A percentile compares a stretch with the other conserved stretches of the same genome.
Evolutionary conservation across 2,888 invertebrate genomes (phyloP).

Genomic region (Drosophila trichaetosa): DNA sequence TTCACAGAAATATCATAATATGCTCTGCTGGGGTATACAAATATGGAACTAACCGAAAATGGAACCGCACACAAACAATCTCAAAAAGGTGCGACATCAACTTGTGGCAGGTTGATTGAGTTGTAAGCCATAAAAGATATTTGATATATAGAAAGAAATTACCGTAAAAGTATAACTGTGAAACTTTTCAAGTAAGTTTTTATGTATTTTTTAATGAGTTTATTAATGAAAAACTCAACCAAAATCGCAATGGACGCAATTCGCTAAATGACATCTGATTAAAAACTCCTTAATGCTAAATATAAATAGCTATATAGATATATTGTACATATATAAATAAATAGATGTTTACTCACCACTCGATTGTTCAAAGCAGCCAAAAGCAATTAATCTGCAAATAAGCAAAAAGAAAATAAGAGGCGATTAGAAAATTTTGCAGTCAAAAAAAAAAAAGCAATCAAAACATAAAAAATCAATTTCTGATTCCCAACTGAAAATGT

Average conservation of each 20-base stretch:
- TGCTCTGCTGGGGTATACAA: background rate
- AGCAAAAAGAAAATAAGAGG: conserved; percentile 5
- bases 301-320: background rate
- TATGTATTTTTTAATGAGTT: conserved; percentile 1
- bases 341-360: conserved; percentile 44
- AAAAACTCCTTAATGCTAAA: background rate
- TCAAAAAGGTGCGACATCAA: conserved; percentile 52
- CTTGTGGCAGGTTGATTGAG: conserved; percentile 43
- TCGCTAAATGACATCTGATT: background rate
- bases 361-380: conserved; percentile 38
- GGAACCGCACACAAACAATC: conserved; percentile 42
- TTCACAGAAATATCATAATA: background rate
- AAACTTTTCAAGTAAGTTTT: conserved; percentile 13
- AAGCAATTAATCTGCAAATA: conserved; percentile 61
- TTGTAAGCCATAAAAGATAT: conserved; percentile 24
- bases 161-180: conserved; percentile 24
- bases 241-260: background rate
- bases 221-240: background rate
- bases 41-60: conserved; percentile 38
- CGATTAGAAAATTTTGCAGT: conserved; percentile 31
- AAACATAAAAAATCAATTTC: conserved; percentile 52
- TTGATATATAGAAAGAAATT: background rate
- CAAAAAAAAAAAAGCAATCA: conserved; percentile 21
- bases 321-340: background rate
- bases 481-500: conserved; percentile 17